A percentile compares a stretch with the other conserved stretches of the same genome.
Evolutionary conservation across 2,888 invertebrate species (phyloP).

Genomic region (Exocentrus adspersus): DNA sequence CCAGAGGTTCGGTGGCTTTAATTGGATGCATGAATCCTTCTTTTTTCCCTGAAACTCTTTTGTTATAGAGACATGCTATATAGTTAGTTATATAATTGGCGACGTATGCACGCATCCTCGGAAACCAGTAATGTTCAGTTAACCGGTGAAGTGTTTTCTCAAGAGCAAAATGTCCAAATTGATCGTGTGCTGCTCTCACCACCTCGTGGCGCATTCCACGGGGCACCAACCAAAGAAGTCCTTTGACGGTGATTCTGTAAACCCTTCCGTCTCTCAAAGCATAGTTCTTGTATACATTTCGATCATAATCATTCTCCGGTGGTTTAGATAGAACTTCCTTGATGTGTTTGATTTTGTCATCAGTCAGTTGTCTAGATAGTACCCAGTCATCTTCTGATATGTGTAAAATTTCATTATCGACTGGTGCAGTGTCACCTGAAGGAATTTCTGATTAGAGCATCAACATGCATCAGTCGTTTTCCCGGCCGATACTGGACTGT

Average conservation of each 20-base stretch:
- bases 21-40: too few relatives aligned
- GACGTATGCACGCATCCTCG: too few relatives aligned
- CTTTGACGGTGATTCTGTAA: neutral
- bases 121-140: too few relatives aligned
- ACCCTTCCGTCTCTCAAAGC: neutral
- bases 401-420: neutral
- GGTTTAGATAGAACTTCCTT: constrained; percentile 17
- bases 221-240: neutral
- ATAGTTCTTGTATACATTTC: neutral
- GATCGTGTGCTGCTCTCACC: too few relatives aligned
- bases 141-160: too few relatives aligned
- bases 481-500: constrained; percentile 28
- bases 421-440: neutral
- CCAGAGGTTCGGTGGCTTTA: too few relatives aligned
- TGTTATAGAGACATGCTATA: too few relatives aligned
- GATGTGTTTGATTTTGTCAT: constrained; percentile 28
- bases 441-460: constrained; percentile 23
- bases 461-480: constrained; percentile 27
- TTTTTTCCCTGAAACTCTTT: too few relatives aligned
- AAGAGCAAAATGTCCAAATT: too few relatives aligned
- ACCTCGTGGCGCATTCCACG: too few relatives aligned
- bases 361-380: constrained; percentile 34
- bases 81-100: too few relatives aligned
- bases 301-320: constrained; percentile 26
- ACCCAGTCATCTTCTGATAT: constrained; percentile 37